Conservation (phyloP, 2,888 invertebrate species). For the Spicauda simplicius region DNA sequence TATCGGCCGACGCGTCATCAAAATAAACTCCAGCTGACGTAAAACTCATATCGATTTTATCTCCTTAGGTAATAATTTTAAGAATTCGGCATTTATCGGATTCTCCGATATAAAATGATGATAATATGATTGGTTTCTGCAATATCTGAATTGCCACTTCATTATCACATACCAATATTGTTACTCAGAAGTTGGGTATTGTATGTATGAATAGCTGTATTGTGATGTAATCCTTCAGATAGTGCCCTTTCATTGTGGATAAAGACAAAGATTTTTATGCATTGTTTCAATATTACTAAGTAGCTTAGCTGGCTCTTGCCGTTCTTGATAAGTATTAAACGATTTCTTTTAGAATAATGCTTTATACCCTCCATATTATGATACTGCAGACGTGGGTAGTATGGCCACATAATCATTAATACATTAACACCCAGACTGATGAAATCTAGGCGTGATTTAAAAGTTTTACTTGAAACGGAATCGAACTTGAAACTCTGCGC, state of each 20-base stretch:
- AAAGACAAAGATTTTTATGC: constrained; percentile 1
- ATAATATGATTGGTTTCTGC: constrained; percentile 54
- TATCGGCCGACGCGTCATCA: constrained; percentile 46
- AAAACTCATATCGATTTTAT: constrained; percentile 46
- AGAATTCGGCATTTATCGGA: constrained; percentile 65
- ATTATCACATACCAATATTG: constrained; percentile 62
- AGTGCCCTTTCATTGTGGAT: constrained; percentile 11
- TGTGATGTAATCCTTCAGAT: constrained; percentile 19
- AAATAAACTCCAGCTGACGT: constrained; percentile 46
- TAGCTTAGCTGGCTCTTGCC: too few species aligned
- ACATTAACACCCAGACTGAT: too few species aligned
- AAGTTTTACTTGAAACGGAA: too few species aligned
- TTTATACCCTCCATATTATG: too few species aligned
- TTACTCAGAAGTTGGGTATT: constrained; percentile 35
- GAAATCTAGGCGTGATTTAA: too few species aligned
- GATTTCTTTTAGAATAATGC: too few species aligned
- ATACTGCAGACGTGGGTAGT: too few species aligned
- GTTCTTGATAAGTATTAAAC: too few species aligned
- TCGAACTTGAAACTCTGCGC: too few species aligned
- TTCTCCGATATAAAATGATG: constrained; percentile 46
- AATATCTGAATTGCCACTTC: constrained; percentile 63
- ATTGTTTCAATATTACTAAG: constrained; percentile 7
- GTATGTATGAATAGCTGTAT: constrained; percentile 10
- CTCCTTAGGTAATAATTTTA: constrained; percentile 63
- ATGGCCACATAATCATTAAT: too few species aligned